Evolutionary conservation across 2,797 vertebrate species (phyloP), one percentile per base, ranked within the genome.

Genomic region (Chelon auratus): DNA sequence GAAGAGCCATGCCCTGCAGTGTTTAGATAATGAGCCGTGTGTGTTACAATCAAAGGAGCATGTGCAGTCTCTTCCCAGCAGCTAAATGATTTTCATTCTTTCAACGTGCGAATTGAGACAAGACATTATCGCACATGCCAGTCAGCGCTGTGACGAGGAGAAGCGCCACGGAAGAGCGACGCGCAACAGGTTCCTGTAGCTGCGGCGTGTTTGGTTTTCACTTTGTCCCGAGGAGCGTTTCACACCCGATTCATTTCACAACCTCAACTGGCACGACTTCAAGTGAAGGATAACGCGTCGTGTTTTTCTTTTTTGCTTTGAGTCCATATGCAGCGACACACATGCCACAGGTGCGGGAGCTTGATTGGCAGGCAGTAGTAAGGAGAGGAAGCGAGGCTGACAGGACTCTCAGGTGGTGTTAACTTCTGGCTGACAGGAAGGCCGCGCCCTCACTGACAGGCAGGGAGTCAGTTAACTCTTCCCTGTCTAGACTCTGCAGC

Each of bases 331-430:
- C 24, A 15, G 13, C 11, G 5, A 30, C 48, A 59, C 68, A 64
- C 69, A 22, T 9, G 14, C 48, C 60, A 53, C 64, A 24, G 17
- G 15, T 81, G 73, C 56, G 59, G 65, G 14, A 2, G 61, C n/a
- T 78, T 93, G 91, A 92, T 88, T 93, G 93, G 71, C 92, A 91
- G 87, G 80, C 20, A 14, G 83, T 72, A 75, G 81, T 86, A 88
- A 91, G 87, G 66, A 87, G 72, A 93, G 93, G 92, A 92, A 92
- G 85, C 80, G 82, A 85, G 60, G 78, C 65, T 92, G 92, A 93
- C 91, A 90, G 77, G 79, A 73, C 84, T 89, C 88, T 93, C 82
- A 89, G 90, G 85, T 89, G 85, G 86, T 85, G 92, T 92, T 92
- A 91, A 89, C 84, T 78, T 64, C 78, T 84, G 81, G 84, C 58